Evolutionary conservation across 2,797 vertebrate species (phyloP).

Genomic region (Ctenochaetus hawaiiensis): DNA sequence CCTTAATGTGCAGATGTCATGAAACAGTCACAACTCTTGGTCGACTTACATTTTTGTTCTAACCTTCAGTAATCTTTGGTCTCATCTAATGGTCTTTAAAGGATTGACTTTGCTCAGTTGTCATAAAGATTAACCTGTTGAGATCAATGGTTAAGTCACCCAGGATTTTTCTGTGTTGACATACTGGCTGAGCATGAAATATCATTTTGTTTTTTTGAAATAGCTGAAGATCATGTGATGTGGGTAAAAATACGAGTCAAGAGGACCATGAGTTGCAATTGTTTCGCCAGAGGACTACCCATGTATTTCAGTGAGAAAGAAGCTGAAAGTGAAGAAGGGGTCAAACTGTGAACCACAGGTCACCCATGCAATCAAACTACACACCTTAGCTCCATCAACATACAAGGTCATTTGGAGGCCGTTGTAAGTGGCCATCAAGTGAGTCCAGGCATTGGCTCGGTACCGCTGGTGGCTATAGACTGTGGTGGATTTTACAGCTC

Average conservation of each 20-base stretch:
- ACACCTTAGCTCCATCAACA: slow-evolving; percentile 89
- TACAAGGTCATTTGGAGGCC: slow-evolving; percentile 91
- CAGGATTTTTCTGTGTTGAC: neutral
- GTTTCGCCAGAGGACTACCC: neutral
- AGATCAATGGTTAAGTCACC: neutral
- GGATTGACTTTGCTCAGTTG: neutral
- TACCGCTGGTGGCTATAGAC: slow-evolving; percentile 88
- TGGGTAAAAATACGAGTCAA: neutral
- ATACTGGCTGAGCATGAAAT: neutral
- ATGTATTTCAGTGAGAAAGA: neutral
- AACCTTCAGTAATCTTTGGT: neutral
- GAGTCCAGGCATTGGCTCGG: slow-evolving; percentile 88
- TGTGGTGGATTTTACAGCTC: slow-evolving; percentile 85
- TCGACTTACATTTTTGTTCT: neutral
- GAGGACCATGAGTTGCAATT: neutral
- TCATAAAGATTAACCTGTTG: neutral
- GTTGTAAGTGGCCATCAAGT: slow-evolving; percentile 91
- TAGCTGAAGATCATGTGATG: neutral
- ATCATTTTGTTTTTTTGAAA: neutral
- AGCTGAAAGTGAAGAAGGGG: neutral
- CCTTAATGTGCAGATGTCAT: neutral
- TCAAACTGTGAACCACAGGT: neutral
- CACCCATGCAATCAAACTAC: slow-evolving; percentile 39
- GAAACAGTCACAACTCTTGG: slow-evolving; percentile 8
- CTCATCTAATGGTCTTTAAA: neutral